A percentile compares a stretch with the other conserved stretches of the same genome.
These are phyloP conservation scores for Platycnemis pennipes DNA, from an alignment of 2,888 invertebrate species.

Conservation along the genomic window DNA sequence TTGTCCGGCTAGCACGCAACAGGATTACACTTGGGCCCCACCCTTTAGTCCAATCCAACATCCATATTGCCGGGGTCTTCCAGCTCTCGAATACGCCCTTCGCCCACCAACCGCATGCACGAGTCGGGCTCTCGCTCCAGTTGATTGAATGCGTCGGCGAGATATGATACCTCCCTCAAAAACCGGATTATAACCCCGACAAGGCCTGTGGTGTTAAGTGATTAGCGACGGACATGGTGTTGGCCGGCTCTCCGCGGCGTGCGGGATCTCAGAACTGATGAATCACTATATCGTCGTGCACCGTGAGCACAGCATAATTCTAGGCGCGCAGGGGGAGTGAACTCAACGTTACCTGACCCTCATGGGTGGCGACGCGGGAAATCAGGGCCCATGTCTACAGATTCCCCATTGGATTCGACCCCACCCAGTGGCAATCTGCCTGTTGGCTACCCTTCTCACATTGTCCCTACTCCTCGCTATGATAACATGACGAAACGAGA, in stretches of 20 bases:
- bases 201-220: background rate
- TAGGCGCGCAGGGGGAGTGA: background rate
- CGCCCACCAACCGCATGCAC: background rate
- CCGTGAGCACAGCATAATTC: background rate
- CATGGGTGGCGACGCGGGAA: background rate
- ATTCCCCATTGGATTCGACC: background rate
- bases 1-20: background rate
- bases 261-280: background rate
- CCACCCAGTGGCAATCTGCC: background rate
- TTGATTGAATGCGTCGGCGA: background rate
- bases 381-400: background rate
- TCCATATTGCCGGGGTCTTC: background rate
- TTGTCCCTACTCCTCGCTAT: no score
- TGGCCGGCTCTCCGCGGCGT: background rate
- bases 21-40: background rate
- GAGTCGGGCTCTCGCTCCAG: background rate
- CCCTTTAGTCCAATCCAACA: background rate
- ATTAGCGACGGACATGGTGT: conserved; percentile 20
- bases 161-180: background rate
- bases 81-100: no score
- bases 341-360: background rate
- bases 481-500: no score
- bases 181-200: background rate
- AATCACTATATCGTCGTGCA: background rate
- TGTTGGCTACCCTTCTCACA: no score